phyloP scores from a whole-genome alignment of 2,113 vertebrate genomes.

The Piaya cayana region DNA sequence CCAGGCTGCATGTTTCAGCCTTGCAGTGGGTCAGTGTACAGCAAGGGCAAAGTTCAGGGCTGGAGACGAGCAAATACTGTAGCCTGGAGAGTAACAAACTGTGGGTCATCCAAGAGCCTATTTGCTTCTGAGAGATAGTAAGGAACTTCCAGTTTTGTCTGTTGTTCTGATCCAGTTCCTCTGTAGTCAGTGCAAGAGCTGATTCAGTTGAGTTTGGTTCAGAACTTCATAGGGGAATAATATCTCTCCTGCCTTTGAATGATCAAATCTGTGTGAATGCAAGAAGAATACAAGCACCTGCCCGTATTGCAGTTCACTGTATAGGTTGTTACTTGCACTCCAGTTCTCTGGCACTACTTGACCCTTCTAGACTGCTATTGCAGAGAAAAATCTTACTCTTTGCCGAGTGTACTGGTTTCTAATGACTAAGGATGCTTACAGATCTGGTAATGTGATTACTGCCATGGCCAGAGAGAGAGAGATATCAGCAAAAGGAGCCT shows the following conservation, averaged over 20 bases:
- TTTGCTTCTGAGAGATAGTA: not conserved
- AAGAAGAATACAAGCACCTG: not conserved
- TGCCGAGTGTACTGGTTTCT: not conserved
- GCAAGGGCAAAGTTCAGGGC: not conserved
- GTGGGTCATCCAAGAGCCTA: not conserved
- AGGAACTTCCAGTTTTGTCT: not conserved
- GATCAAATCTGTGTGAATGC: not conserved
- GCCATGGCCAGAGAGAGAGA: not conserved
- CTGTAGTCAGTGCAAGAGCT: not conserved
- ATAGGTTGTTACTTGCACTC: not conserved
- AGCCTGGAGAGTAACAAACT: not conserved
- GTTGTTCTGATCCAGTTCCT: not conserved
- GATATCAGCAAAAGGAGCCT: not conserved
- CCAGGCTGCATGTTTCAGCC: not conserved
- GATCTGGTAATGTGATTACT: not conserved
- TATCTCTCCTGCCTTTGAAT: not conserved
- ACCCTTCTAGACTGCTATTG: not conserved
- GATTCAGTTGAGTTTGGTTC: not conserved
- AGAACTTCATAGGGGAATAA: not conserved
- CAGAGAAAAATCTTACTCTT: not conserved
- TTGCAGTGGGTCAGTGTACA: not conserved
- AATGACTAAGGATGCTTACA: not conserved
- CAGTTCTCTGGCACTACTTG: not conserved
- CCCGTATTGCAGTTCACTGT: not conserved
- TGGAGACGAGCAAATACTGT: not conserved